Conservation (phyloP, 2,888 invertebrate genomes). For the Pocota personata region DNA sequence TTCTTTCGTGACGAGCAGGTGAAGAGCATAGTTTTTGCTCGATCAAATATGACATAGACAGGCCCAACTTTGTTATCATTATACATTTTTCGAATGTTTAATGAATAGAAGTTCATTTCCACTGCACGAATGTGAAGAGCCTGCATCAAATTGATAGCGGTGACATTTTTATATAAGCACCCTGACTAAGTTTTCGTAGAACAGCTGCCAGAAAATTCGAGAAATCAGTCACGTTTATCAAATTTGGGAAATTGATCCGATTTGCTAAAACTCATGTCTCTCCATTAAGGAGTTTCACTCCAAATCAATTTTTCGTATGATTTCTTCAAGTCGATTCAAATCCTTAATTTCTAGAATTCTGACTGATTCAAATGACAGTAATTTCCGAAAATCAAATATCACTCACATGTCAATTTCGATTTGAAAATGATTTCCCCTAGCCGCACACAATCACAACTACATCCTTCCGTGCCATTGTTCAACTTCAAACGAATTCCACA, state of each 20-base stretch:
- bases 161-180: no score
- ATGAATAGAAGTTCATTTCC: no score
- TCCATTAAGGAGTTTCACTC: no score
- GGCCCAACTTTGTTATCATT: no score
- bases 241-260: no score
- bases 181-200: no score
- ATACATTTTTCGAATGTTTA: no score
- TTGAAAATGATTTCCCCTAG: conserved; percentile 24
- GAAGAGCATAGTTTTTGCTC: no score
- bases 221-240: not conserved
- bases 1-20: no score
- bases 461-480: conserved; percentile 1
- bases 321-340: not conserved
- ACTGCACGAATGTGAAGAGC: no score
- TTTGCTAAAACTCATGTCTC: not conserved
- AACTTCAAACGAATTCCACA: conserved; percentile 20
- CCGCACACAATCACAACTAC: not conserved
- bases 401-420: conserved; percentile 42
- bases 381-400: conserved; percentile 26
- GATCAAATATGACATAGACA: no score
- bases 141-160: no score
- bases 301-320: not conserved
- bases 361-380: conserved; percentile 7
- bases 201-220: not conserved
- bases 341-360: not conserved